phyloP scores from a whole-genome alignment of 1,140 invertebrate species.

The Notospermus geniculatus region DNA sequence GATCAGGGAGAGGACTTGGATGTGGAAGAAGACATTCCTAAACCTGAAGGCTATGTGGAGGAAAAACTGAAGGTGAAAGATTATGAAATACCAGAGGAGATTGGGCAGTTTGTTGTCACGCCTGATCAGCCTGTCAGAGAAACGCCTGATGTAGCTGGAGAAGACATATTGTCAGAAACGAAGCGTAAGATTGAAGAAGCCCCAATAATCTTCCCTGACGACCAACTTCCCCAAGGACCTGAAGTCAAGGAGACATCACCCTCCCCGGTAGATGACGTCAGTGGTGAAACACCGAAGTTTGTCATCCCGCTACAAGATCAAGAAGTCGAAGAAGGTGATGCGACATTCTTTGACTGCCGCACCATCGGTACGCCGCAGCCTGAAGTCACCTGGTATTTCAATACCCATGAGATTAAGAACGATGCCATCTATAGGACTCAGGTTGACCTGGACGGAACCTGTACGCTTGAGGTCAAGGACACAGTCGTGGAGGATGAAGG shows the following conservation, averaged over 20 bases:
- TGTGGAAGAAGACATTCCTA: not conserved
- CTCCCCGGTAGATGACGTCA: too few species aligned
- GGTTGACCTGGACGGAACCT: slow-evolving; percentile 33
- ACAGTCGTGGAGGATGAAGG: slow-evolving; percentile 82
- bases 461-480: slow-evolving; percentile 71
- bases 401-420: slow-evolving; percentile 40
- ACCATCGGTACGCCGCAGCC: slow-evolving; percentile 20
- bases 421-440: slow-evolving; percentile 34
- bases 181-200: not conserved
- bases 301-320: not conserved
- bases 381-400: slow-evolving; percentile 28
- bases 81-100: not conserved
- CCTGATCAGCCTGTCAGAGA: too few species aligned
- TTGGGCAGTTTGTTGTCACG: too few species aligned
- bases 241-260: too few species aligned
- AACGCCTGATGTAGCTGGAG: not conserved
- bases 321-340: slow-evolving; percentile 5
- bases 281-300: slow-evolving; percentile 4
- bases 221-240: too few species aligned
- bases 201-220: not conserved
- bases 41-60: slow-evolving; percentile 6
- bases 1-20: too few species aligned
- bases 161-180: too few species aligned
- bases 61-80: not conserved
- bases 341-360: slow-evolving; percentile 5